These are phyloP conservation scores for Pongo abelii DNA, from an alignment of 2,113 vertebrate genomes.

Conservation along the genomic window DNA sequence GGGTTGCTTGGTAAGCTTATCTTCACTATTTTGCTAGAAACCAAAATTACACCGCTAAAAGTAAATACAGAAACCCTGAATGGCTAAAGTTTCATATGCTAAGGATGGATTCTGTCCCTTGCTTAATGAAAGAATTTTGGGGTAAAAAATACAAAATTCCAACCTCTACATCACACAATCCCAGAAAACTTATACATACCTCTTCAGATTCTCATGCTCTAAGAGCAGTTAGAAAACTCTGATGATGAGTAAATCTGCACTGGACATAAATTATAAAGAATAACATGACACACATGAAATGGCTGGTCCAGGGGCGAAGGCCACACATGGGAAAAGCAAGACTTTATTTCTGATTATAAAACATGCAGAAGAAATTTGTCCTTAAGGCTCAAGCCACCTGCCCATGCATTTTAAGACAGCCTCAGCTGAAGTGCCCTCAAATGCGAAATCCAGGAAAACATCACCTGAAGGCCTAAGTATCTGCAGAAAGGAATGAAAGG, in stretches of 20 bases:
- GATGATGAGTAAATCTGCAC: background rate
- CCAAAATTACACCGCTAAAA: background rate
- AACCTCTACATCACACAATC: background rate
- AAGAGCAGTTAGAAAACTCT: background rate
- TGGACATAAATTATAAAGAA: background rate
- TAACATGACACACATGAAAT: background rate
- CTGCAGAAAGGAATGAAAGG: background rate
- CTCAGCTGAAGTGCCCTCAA: background rate
- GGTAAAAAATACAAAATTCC: background rate
- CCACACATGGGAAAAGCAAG: background rate
- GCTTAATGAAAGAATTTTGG: background rate
- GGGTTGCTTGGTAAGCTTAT: background rate
- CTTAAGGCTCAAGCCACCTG: background rate
- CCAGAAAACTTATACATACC: background rate
- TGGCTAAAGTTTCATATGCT: rapidly evolving
- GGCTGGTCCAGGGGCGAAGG: background rate
- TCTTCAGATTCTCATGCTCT: background rate
- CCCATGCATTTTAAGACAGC: background rate
- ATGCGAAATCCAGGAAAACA: background rate
- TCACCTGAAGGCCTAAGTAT: background rate
- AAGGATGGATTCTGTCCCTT: background rate
- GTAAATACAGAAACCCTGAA: background rate
- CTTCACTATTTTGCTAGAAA: background rate
- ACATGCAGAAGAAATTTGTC: background rate
- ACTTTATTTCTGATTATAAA: background rate